These are phyloP conservation scores for Valencia hispanica DNA, from an alignment of 2,797 vertebrate genomes.

Conservation along the genomic window DNA sequence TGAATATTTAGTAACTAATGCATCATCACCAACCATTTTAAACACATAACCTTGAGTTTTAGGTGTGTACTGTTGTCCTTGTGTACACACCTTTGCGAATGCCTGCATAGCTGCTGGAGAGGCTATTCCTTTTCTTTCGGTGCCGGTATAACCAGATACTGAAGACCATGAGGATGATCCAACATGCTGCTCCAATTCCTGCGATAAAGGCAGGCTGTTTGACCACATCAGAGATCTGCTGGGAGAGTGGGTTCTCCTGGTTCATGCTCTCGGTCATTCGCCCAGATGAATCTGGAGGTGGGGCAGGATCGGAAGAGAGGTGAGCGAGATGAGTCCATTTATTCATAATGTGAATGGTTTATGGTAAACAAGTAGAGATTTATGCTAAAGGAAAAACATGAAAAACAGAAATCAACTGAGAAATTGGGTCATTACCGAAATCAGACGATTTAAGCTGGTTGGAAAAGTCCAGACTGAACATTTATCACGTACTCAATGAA, in stretches of 20 bases:
- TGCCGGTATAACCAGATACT: slow-evolving; percentile 98
- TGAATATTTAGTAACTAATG: neutral
- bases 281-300: slow-evolving; percentile 73
- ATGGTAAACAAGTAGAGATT: slow-evolving; percentile 10
- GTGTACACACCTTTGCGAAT: slow-evolving; percentile 92
- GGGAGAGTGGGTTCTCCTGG: slow-evolving; percentile 84
- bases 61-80: neutral
- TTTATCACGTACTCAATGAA: neutral
- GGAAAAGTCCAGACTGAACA: neutral
- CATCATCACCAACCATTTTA: neutral
- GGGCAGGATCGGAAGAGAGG: neutral
- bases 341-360: neutral
- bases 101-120: slow-evolving; percentile 93
- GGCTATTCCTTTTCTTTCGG: slow-evolving; percentile 93
- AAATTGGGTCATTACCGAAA: neutral
- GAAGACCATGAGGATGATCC: slow-evolving; percentile 99
- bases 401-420: slow-evolving; percentile 21
- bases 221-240: slow-evolving; percentile 98
- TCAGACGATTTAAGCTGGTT: neutral
- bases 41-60: neutral
- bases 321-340: slow-evolving; percentile 9
- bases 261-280: slow-evolving; percentile 66
- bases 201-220: slow-evolving; percentile 98
- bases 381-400: slow-evolving; percentile 24
- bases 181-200: slow-evolving; percentile 96